A percentile compares a stretch with the other conserved stretches of the same genome.
Conservation (phyloP, 2,888 invertebrate genomes). For the Horisme vitalbata region DNA sequence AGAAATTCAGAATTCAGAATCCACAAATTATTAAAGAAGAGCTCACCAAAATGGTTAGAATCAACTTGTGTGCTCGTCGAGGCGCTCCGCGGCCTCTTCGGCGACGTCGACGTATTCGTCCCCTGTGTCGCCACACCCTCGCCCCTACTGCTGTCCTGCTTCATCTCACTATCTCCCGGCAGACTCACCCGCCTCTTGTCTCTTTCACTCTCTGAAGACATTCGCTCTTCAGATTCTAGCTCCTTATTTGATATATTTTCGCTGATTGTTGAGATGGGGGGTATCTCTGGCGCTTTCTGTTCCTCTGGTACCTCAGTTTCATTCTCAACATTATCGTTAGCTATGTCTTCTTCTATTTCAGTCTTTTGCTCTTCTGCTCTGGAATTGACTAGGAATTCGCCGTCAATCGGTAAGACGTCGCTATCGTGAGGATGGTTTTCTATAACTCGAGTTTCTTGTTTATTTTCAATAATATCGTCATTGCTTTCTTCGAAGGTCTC, state of each 20-base stretch:
- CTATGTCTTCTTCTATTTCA: conserved; percentile 48
- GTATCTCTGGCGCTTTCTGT: conserved; percentile 81
- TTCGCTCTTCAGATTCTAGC: conserved; percentile 58
- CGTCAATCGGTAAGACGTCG: conserved; percentile 71
- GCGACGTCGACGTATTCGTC: conserved; percentile 79
- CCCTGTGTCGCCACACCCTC: conserved; percentile 67
- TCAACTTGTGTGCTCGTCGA: conserved; percentile 93
- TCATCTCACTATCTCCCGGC: conserved; percentile 79
- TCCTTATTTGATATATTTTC: conserved; percentile 84
- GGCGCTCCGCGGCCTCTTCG: conserved; percentile 89
- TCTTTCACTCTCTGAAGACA: conserved; percentile 64
- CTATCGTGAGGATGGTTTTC: conserved; percentile 70
- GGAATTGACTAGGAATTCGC: conserved; percentile 68
- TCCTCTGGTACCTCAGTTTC: conserved; percentile 53
- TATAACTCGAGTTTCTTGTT: conserved; percentile 52
- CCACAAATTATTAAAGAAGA: no score
- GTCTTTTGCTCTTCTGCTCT: conserved; percentile 51
- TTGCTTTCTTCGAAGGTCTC: conserved; percentile 20
- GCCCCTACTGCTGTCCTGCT: conserved; percentile 66
- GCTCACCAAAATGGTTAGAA: conserved; percentile 92
- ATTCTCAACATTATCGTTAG: conserved; percentile 57
- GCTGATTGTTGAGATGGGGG: conserved; percentile 88
- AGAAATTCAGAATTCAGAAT: no score
- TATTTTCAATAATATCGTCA: conserved; percentile 29
- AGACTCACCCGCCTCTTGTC: conserved; percentile 84